A percentile compares a stretch with the other conserved stretches of the same genome.
Conservation (phyloP, 2,113 vertebrate genomes). For the Dicrurus megarhynchus region DNA sequence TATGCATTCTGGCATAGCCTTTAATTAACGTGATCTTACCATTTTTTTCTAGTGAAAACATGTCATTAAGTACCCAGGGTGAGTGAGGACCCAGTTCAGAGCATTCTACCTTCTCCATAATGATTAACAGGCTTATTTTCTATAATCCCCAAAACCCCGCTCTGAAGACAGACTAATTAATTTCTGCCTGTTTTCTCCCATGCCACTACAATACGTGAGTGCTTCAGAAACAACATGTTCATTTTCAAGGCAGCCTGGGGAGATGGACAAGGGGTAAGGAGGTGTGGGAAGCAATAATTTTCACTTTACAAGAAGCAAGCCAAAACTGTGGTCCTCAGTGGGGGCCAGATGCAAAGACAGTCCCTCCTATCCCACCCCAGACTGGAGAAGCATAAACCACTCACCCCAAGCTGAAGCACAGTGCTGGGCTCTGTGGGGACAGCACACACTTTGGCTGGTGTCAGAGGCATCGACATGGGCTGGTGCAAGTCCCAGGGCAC, state of each 20-base stretch:
- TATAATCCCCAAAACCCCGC: background rate
- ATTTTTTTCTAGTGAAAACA: slow-evolving; percentile 36
- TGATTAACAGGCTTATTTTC: slow-evolving; percentile 39
- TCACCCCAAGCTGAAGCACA: background rate
- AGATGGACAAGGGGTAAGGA: background rate
- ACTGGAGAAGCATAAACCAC: background rate
- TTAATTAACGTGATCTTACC: background rate
- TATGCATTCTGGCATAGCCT: slow-evolving; percentile 22
- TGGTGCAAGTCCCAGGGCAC: background rate
- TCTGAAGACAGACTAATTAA: slow-evolving; percentile 39
- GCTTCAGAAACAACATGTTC: background rate
- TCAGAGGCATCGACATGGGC: rapidly evolving
- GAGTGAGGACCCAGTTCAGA: background rate
- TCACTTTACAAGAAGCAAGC: background rate
- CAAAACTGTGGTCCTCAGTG: background rate
- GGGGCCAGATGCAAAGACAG: background rate
- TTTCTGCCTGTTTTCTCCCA: slow-evolving; percentile 17
- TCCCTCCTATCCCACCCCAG: background rate
- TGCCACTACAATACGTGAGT: background rate
- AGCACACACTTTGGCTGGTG: rapidly evolving
- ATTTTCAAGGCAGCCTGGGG: background rate
- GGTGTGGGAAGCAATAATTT: background rate
- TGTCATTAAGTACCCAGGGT: background rate
- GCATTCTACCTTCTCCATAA: slow-evolving; percentile 11
- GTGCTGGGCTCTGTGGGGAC: rapidly evolving